phyloP scores from a whole-genome alignment of 1,140 invertebrate species.

The Mya arenaria region DNA sequence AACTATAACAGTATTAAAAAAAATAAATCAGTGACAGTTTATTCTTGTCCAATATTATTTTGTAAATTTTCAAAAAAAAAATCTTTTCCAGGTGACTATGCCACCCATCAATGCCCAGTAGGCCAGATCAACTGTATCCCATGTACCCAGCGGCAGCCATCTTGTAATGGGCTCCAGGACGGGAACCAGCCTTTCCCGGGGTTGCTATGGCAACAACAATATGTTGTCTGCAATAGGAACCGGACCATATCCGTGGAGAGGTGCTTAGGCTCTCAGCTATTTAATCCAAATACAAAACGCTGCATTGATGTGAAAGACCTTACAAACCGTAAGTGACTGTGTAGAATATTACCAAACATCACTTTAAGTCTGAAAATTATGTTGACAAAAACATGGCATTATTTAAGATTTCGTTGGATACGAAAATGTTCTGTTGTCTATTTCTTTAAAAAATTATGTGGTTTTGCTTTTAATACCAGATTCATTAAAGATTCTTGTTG shows the following conservation, averaged over 20 bases:
- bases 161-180: constrained; percentile 65
- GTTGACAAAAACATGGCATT: too few species aligned
- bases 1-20: too few species aligned
- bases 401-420: too few species aligned
- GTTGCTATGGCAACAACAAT: constrained; percentile 58
- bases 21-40: too few species aligned
- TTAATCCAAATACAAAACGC: constrained; percentile 26
- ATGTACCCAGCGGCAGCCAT: constrained; percentile 61
- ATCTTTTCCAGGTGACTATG: constrained; percentile 73
- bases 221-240: constrained; percentile 63
- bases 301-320: constrained; percentile 20
- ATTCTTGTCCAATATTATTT: too few species aligned
- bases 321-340: constrained; percentile 17
- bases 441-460: too few species aligned
- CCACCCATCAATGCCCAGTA: constrained; percentile 57
- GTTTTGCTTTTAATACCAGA: too few species aligned
- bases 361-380: too few species aligned
- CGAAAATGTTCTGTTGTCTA: too few species aligned
- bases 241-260: constrained; percentile 49
- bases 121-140: constrained; percentile 54
- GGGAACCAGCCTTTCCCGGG: constrained; percentile 65
- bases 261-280: constrained; percentile 36
- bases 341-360: too few species aligned
- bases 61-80: too few species aligned
- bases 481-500: too few species aligned